These are phyloP conservation scores for Acleris cristana DNA, from an alignment of 2,888 invertebrate genomes.

Conservation along the genomic window DNA sequence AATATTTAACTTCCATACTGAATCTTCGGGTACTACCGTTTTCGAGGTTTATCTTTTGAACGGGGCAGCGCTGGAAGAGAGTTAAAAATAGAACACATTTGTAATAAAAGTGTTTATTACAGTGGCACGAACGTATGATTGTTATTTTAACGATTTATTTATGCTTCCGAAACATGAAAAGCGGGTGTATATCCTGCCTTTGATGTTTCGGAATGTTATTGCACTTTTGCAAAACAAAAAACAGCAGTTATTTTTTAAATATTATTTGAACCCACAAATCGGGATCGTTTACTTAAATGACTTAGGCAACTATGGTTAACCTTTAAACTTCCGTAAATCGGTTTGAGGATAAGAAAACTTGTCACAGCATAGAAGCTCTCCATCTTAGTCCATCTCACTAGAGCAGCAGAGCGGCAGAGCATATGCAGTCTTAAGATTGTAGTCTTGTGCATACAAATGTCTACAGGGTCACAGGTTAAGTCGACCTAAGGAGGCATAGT, in stretches of 20 bases:
- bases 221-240: not conserved
- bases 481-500: too few species aligned
- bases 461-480: too few species aligned
- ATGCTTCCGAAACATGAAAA: not conserved
- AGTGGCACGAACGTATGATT: not conserved
- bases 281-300: too few species aligned
- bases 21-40: slow-evolving; percentile 52
- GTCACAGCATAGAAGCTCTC: too few species aligned
- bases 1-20: slow-evolving; percentile 42
- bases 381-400: too few species aligned
- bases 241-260: not conserved
- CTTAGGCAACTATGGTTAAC: too few species aligned
- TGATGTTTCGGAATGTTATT: not conserved
- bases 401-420: too few species aligned
- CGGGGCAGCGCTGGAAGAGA: slow-evolving; percentile 53
- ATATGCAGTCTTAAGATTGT: too few species aligned
- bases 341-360: too few species aligned
- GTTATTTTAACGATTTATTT: not conserved
- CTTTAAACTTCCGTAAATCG: too few species aligned
- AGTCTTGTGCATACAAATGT: too few species aligned
- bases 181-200: not conserved
- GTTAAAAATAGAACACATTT: slow-evolving; percentile 36
- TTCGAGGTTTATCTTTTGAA: slow-evolving; percentile 45
- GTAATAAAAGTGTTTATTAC: slow-evolving; percentile 8
- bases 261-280: too few species aligned